phyloP scores from a whole-genome alignment of 2,888 invertebrate genomes.

The Apodemia mormo region DNA sequence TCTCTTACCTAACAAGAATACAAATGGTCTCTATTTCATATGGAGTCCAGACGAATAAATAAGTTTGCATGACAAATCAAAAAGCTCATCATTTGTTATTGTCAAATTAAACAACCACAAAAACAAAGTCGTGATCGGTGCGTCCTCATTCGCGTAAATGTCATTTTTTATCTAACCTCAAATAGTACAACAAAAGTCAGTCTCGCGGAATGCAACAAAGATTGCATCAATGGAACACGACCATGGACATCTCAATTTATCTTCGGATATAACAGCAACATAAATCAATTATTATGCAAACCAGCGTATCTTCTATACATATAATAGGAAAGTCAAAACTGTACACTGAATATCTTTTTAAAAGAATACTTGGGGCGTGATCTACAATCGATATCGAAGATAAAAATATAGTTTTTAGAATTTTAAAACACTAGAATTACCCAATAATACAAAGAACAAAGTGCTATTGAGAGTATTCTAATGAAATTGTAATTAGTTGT shows the following conservation, averaged over 20 bases:
- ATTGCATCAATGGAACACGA: conserved; percentile 25
- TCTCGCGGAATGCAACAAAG: conserved; percentile 35
- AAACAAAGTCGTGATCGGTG: conserved; percentile 48
- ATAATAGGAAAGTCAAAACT: too few species aligned
- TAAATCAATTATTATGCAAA: conserved; percentile 3
- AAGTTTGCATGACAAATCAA: too few species aligned
- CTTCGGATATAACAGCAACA: conserved; percentile 6
- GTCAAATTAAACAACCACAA: conserved; percentile 2
- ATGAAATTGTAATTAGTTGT: too few species aligned
- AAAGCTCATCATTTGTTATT: conserved; percentile 10
- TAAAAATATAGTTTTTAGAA: too few species aligned
- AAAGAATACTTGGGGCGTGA: too few species aligned
- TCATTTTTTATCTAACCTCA: conserved; percentile 57
- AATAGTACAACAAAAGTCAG: conserved; percentile 41
- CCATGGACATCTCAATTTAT: conserved; percentile 2
- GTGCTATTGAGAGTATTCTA: not conserved
- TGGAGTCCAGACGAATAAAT: too few species aligned
- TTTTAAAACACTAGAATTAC: not conserved
- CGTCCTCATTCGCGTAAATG: conserved; percentile 56
- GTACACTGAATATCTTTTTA: too few species aligned
- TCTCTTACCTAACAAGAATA: too few species aligned
- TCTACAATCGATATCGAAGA: too few species aligned
- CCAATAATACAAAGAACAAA: not conserved
- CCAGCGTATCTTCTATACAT: not conserved
- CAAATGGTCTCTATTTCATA: too few species aligned